Conservation (phyloP, 2,888 invertebrate genomes). For the Ornithoptera priamus region DNA sequence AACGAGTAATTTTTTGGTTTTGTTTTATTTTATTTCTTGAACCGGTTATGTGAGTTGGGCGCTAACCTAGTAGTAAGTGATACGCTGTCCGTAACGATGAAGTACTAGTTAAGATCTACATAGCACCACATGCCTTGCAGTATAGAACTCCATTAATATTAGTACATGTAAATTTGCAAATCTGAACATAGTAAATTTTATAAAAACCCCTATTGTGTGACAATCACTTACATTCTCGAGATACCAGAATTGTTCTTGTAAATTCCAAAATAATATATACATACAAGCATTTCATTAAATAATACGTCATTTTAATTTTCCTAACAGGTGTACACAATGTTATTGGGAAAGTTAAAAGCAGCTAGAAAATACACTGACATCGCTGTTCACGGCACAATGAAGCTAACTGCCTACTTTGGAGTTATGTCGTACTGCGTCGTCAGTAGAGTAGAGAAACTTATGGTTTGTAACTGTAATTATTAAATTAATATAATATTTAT, state of each 20-base stretch:
- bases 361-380: constrained; percentile 93
- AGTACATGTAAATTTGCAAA: no score
- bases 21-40: background rate
- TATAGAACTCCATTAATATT: no score
- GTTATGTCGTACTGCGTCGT: constrained; percentile 95
- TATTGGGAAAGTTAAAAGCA: constrained; percentile 87
- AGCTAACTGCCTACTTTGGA: constrained; percentile 95
- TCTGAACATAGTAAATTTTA: no score
- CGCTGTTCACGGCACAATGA: constrained; percentile 92
- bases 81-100: no score
- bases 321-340: constrained; percentile 83
- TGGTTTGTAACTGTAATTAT: constrained; percentile 81
- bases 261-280: background rate
- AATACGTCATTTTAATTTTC: background rate
- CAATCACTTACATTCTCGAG: no score
- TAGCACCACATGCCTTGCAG: no score
- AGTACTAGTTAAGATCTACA: no score
- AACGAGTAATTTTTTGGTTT: background rate
- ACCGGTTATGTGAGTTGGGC: background rate
- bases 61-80: background rate
- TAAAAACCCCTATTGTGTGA: no score
- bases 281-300: no score
- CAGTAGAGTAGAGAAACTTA: constrained; percentile 93
- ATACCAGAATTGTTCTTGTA: background rate
- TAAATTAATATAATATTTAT: no score